These are phyloP conservation scores for Fulica atra DNA, from an alignment of 2,113 vertebrate species.

Conservation along the genomic window DNA sequence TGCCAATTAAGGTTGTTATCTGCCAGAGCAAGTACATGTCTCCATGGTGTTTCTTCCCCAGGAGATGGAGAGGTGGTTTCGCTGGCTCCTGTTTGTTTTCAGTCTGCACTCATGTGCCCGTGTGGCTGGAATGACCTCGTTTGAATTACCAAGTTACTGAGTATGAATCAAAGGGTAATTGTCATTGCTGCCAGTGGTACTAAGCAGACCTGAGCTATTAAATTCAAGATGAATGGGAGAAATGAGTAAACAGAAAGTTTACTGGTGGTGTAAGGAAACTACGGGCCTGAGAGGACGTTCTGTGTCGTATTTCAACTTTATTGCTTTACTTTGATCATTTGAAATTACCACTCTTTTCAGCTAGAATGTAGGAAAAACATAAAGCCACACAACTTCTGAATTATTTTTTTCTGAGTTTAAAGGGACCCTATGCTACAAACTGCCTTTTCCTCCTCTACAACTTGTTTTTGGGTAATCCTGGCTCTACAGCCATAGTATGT, in stretches of 20 bases:
- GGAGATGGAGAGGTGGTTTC: neutral
- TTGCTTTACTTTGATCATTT: constrained; percentile 51
- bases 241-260: constrained; percentile 62
- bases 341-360: constrained; percentile 18
- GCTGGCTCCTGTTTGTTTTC: constrained; percentile 41
- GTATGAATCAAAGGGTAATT: constrained; percentile 50
- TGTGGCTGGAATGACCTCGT: constrained; percentile 41
- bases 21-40: neutral
- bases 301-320: constrained; percentile 21
- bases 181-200: constrained; percentile 35
- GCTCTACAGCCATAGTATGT: neutral
- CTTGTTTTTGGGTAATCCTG: neutral
- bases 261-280: constrained; percentile 10
- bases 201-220: constrained; percentile 53
- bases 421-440: neutral
- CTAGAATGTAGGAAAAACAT: neutral
- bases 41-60: neutral
- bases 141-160: constrained; percentile 24
- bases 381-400: neutral
- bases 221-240: constrained; percentile 55
- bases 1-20: neutral
- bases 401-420: constrained; percentile 16
- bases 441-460: neutral
- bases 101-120: neutral
- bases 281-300: neutral